Evolutionary conservation across 2,888 invertebrate species (phyloP), one percentile per base, ranked within the genome.

Genomic region (Cryptocheilus praepositus): DNA sequence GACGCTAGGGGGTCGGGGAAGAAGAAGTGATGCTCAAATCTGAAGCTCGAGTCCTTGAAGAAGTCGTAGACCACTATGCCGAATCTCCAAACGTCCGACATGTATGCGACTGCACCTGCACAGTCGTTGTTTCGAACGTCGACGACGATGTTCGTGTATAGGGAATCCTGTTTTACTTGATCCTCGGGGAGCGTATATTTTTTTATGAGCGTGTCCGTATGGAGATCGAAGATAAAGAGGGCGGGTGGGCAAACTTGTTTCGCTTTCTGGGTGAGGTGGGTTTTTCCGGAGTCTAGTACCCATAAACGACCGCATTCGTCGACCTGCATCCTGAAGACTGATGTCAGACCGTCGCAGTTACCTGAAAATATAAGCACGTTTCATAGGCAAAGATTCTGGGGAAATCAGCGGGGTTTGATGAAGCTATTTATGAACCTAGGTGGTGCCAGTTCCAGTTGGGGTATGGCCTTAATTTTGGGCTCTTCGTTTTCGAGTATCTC

Each of bases 201-300:
- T 0, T 92, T 89, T 3, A 95, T 82, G 11, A 93, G 83, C 64
- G 89, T 83, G 83, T 95, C 93, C 0, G 92, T 94, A 22, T 89
- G 85, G 22, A 96, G 89, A 82, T 96, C 93, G 82, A 94, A 95
- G 8, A 94, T 91, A 5, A 93, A 90, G 57, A 95, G 91, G 77
- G 94, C 92, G 0, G 95, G 95, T 0, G 94, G 93, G 79, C 95
- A 95, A 18, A 93, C 87, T 84, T 94, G 94, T 70, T 91, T 91
- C 0, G 94, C 91, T 60, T 90, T 90, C 16, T 92, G 93, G 0
- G 93, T 91, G 0, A 89, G 79, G 79, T 95, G 92, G 3, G 94
- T 92, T 83, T 94, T 93, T 0, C 96, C 96, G 0, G 95, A 94
- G 87, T 96, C 95, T 67, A 96, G 89, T 0, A 95, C 92, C 95